Evolutionary conservation across 2,797 vertebrate species (phyloP), one percentile per base, ranked within the genome.

Genomic region (Platalea minor): DNA sequence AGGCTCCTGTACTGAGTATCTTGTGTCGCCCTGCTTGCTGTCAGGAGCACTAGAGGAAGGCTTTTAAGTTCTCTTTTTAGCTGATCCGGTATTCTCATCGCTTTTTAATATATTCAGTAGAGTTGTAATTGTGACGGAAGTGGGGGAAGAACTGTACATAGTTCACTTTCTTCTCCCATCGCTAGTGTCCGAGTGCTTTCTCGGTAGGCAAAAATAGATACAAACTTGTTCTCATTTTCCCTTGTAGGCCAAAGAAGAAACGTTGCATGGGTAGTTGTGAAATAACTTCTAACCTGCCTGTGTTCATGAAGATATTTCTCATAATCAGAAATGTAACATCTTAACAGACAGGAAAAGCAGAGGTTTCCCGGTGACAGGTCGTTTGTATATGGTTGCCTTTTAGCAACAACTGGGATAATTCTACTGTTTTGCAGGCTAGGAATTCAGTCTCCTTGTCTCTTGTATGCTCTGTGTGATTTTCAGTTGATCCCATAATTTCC

Each of bases 131-230:
- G 16, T 17, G 41, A 31, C n/a, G 23, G 18, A n/a, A 41, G 25
- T 3, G 2, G 10, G 2, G 7, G 28, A 45, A 45, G 39, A 69
- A 18, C 24, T 39, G 5, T 33, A 8, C 0, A 1, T 24, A 15
- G 7, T 57, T 73, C 15, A 6, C 50, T 20, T 85, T 82, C n/a
- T 79, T 73, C 26, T 65, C 59, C 31, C 10, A 3, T 28, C 6
- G 0, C 17, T 28, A 9, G 24, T 14, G 24, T 67, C 29, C 1
- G 21, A 54, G 64, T 60, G 33, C 46, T 61, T 82, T 64, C 21
- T 21, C 2, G 10, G 35, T 13, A 74, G 26, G 33, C 33, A 83
- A 69, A 65, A 61, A 21, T 6, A 60, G 24, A 7, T 25, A 23
- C 10, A 41, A 78, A 9, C 16, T 50, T 70, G 23, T 67, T 73